Percentiles rank a stretch among this genome's conserved stretches.
Evolutionary conservation across 2,888 invertebrate species (phyloP).

Genomic region (Cheilosia impressa): DNA sequence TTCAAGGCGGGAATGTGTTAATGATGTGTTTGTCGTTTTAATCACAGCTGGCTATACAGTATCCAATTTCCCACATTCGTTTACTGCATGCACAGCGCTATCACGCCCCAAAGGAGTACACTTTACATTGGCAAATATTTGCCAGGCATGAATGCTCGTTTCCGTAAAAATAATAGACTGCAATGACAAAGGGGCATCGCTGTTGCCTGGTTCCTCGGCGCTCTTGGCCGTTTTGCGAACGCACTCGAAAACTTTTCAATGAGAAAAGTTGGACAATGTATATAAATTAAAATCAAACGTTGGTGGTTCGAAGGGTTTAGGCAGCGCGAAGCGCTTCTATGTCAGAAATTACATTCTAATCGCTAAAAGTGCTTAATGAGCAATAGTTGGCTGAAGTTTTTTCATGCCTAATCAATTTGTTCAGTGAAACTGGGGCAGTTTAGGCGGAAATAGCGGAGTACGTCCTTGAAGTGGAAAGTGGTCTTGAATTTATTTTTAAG

Average conservation of each 20-base stretch:
- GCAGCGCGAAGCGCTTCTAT: too few relatives aligned
- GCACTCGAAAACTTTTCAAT: slow-evolving; percentile 48
- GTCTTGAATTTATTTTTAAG: too few relatives aligned
- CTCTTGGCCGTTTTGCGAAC: not conserved
- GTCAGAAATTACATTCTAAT: slow-evolving; percentile 16
- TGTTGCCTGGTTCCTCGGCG: not conserved
- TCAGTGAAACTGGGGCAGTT: too few relatives aligned
- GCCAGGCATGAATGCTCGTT: slow-evolving; percentile 6
- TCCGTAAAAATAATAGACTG: slow-evolving; percentile 9
- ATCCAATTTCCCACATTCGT: slow-evolving; percentile 40
- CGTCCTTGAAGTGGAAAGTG: too few relatives aligned
- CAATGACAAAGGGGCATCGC: slow-evolving; percentile 2
- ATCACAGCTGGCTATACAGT: slow-evolving; percentile 22
- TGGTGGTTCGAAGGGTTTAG: not conserved
- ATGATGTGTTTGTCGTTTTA: slow-evolving; percentile 38
- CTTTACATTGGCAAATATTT: slow-evolving; percentile 20
- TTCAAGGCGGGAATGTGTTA: slow-evolving; percentile 27
- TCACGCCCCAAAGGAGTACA: not conserved
- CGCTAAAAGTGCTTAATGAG: slow-evolving; percentile 33
- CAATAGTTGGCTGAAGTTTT: slow-evolving; percentile 12
- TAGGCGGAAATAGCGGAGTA: too few relatives aligned
- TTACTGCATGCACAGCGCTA: not conserved
- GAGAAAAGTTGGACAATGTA: slow-evolving; percentile 29
- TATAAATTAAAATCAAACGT: slow-evolving; percentile 20
- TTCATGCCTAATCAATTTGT: too few relatives aligned